A percentile compares a stretch with the other conserved stretches of the same genome.
phyloP scores from a whole-genome alignment of 2,797 vertebrate genomes.

The Lagocephalus sceleratus region DNA sequence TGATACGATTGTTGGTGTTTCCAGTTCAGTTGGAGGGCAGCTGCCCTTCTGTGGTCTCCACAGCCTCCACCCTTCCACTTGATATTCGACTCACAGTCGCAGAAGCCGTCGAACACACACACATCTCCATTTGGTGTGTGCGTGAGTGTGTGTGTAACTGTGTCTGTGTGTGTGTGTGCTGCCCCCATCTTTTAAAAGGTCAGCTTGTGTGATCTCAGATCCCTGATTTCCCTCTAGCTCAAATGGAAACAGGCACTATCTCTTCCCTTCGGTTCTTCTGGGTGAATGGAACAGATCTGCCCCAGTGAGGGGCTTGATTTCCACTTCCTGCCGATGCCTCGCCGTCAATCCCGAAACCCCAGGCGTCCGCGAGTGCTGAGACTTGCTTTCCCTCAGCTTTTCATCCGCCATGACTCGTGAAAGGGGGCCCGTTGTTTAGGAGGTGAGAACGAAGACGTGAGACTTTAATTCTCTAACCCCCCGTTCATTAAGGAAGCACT shows the following conservation, averaged over 20 bases:
- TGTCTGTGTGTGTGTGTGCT: conserved; percentile 17
- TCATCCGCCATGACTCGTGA: conserved; percentile 13
- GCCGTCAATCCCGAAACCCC: conserved; percentile 34
- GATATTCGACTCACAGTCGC: conserved; percentile 30
- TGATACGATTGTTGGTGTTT: conserved; percentile 32
- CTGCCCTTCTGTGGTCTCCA: not conserved
- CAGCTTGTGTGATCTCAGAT: conserved; percentile 1
- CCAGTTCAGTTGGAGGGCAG: conserved; percentile 10
- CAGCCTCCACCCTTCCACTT: conserved; percentile 14
- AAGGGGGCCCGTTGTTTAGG: too few species aligned
- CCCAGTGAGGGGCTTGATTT: conserved; percentile 35
- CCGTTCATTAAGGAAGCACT: too few species aligned
- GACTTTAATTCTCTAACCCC: too few species aligned
- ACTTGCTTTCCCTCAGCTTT: conserved; percentile 33
- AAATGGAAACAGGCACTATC: too few species aligned
- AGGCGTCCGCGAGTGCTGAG: conserved; percentile 29
- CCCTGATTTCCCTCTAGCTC: conserved; percentile 16
- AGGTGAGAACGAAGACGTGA: too few species aligned
- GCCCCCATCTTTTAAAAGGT: conserved; percentile 8
- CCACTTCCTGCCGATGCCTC: conserved; percentile 36
- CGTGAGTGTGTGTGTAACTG: conserved; percentile 1
- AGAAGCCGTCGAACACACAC: conserved; percentile 28
- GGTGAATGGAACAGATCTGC: conserved; percentile 51
- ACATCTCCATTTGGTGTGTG: conserved; percentile 36
- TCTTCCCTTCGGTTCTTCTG: conserved; percentile 15